Evolutionary conservation across 2,113 vertebrate species (phyloP), one percentile per base, ranked within the genome.

Genomic region (Reinhardtius hippoglossoides): DNA sequence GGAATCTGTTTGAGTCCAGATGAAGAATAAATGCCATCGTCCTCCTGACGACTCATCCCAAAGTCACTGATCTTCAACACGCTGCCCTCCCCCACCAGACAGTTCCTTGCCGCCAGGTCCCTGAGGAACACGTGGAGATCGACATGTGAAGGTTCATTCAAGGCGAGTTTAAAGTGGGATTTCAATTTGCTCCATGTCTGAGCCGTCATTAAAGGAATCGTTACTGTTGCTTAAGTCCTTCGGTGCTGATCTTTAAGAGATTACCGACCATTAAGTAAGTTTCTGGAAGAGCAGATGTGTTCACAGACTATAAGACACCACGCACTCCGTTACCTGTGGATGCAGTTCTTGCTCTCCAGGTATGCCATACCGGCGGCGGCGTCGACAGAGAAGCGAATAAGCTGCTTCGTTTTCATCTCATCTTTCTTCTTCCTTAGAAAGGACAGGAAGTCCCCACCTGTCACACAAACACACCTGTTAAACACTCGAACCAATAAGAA

Each of bases 1-100:
- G 98, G 98, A 80, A 99, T 99, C 91, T 99, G 98, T 79, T 99
- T 99, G 70, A 99, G 92, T 65, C 97, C 97, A 44, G 97, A 98
- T 0, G 98, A 99, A 54, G 97, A 99, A 83, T 99, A 99, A 26
- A 99, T 95, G 0, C 98, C 98, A 23, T 98, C 97, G 3, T 98
- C 98, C 69, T 99, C 98, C 90, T 99, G 98, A 31, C 98, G 95
- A 68, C 97, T 98, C 98, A 99, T 99, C 84, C 98, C 98, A 90
- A 99, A 99, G 74, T 99, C 98, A 0, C 97, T 98, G 93, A 99
- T 99, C 95, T 99, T 99, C 89, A 99, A 87, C 68, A 97, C 76
- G 66, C 95, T 96, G 88, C 94, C 95, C 76, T 98, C 97, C 24
- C 95, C 95, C 16, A 99, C 97, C 74, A 99, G 94, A 89, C 98